These are phyloP conservation scores for Pristionchus fissidentatus DNA, from an alignment of 2,888 invertebrate genomes.

Conservation along the genomic window DNA sequence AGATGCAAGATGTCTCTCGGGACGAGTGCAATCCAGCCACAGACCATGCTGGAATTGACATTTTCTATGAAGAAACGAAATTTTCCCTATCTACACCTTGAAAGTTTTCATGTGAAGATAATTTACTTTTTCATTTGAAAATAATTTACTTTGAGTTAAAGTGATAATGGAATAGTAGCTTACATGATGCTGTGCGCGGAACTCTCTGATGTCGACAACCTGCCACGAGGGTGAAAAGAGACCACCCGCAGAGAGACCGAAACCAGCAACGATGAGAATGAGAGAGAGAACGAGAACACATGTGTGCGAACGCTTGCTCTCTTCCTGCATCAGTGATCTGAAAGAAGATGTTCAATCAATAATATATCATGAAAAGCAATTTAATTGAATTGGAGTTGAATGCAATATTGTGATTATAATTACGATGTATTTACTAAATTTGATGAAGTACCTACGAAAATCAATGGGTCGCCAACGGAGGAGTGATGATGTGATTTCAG, in stretches of 20 bases:
- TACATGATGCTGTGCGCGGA: constrained; percentile 73
- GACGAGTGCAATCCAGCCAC: constrained; percentile 73
- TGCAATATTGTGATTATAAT: not conserved
- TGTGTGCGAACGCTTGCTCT: constrained; percentile 38
- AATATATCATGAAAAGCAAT: not conserved
- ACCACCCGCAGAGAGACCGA: constrained; percentile 70
- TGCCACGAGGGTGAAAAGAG: constrained; percentile 74
- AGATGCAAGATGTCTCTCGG: constrained; percentile 59
- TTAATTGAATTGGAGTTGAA: not conserved
- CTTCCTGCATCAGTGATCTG: constrained; percentile 39
- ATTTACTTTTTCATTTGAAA: too few relatives aligned
- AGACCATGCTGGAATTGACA: constrained; percentile 70
- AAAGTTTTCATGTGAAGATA: not conserved
- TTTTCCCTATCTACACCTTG: not conserved
- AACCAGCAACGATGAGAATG: constrained; percentile 66
- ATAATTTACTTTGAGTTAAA: not conserved
- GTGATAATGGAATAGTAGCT: constrained; percentile 36
- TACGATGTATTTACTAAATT: not conserved
- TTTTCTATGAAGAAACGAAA: not conserved
- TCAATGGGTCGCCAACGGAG: not conserved
- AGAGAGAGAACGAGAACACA: constrained; percentile 56
- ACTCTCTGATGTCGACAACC: constrained; percentile 73
- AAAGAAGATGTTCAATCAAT: not conserved
- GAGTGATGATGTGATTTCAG: not conserved
- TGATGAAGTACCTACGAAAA: not conserved